Evolutionary conservation across 2,113 vertebrate genomes (phyloP), one percentile per base, ranked within the genome.

Genomic region (Mus pahari): DNA sequence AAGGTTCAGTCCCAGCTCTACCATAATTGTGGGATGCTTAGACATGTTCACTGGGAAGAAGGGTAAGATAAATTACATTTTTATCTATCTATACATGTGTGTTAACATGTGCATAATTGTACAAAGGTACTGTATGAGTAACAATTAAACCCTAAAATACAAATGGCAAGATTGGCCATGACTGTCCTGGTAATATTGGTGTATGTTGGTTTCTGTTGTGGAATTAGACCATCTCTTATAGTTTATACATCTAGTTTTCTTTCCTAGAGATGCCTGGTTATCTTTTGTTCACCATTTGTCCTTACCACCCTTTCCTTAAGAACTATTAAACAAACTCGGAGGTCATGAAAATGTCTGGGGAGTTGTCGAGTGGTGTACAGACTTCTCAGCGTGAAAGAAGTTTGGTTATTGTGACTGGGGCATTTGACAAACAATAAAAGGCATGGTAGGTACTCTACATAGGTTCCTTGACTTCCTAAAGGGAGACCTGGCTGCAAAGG

Each of bases 1-100:
- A 19, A n/a, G 55, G 42, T 95, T 94, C 64, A 89, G n/a, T 55
- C 60, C 42, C n/a, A 74, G 53, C n/a, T 33, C 89, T 96, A 39
- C 77, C 78, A 26, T 93, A 55, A 75, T 62, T 77, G 50, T 50
- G 8, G 64, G n/a, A 33, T 53, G 13, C 14, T 89, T 89, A 60
- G 31, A 14, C 81, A 20, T 79, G 36, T 62, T 89, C 91, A 36
- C 66, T 66, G 60, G 36, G 68, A 86, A 62, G 48, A 73, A 90
- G 87, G 36, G 45, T 86, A 89, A 68, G 55, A 26, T 68, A 93
- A 91, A 42, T 87, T 45, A 39, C 33, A 45, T 84, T 36, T 81
- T 14, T 91, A 26, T 79, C 13, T 62, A 13, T 55, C 20, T 74
- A 58, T 75, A 1, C 55, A 55, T 91, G 19, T 91, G 19, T 73